phyloP scores from a whole-genome alignment of 2,888 invertebrate genomes.

The Criorhina ranunculi region DNA sequence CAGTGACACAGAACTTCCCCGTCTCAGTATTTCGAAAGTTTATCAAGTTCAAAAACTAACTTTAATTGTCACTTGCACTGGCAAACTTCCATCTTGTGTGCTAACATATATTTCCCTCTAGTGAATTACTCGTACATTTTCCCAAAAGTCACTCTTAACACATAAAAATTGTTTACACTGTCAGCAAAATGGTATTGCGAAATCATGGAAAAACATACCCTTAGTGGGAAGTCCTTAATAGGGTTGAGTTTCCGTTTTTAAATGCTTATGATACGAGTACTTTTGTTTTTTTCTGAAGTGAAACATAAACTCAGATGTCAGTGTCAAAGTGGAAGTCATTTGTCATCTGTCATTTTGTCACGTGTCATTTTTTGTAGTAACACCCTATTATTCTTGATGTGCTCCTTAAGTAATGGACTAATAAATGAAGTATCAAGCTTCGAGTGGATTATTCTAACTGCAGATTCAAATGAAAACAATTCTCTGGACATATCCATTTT shows the following conservation, averaged over 20 bases:
- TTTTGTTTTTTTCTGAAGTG: background rate
- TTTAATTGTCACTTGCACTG: conserved; percentile 9
- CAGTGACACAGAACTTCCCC: background rate
- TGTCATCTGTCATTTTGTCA: background rate
- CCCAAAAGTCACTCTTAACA: background rate
- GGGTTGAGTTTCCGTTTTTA: background rate
- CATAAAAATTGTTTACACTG: background rate
- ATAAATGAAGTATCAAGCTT: background rate
- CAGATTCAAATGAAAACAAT: background rate
- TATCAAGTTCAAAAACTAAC: conserved; percentile 1
- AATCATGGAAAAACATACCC: background rate
- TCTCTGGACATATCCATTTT: background rate
- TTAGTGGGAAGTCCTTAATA: too few relatives aligned
- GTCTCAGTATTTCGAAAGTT: background rate
- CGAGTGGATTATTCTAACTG: background rate
- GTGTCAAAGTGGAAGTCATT: background rate
- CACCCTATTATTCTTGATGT: background rate
- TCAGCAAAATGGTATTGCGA: too few relatives aligned
- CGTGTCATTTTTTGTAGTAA: background rate
- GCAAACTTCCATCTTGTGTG: background rate
- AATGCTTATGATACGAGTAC: background rate
- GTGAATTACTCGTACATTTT: too few relatives aligned
- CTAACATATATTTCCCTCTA: too few relatives aligned
- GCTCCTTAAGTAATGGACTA: background rate
- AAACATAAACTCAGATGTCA: background rate